Evolutionary conservation across 2,888 invertebrate species (phyloP).

Genomic region (Auanema freiburgensis): DNA sequence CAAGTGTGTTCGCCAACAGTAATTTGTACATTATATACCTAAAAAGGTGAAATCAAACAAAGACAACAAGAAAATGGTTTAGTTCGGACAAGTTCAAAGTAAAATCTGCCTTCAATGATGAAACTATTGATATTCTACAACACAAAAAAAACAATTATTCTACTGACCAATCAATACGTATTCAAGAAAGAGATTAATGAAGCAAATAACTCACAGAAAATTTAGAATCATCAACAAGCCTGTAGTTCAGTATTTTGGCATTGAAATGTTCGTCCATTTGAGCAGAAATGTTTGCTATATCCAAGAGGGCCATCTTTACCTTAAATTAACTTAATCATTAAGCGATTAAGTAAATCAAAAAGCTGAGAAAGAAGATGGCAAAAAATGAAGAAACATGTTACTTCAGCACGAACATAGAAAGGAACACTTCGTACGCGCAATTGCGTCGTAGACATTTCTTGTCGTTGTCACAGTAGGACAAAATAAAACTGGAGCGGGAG

Average conservation of each 20-base stretch:
- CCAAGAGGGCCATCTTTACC: slow-evolving; percentile 40
- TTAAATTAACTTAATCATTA: no score
- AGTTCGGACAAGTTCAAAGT: slow-evolving; percentile 2
- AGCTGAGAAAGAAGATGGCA: no score
- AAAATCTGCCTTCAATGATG: neutral
- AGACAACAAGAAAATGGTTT: no score
- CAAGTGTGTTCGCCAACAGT: slow-evolving; percentile 70
- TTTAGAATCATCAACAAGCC: slow-evolving; percentile 44
- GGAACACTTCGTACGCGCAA: no score
- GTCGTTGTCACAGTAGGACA: no score
- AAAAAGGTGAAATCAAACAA: slow-evolving; percentile 16
- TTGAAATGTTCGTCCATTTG: slow-evolving; percentile 38
- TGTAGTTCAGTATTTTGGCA: slow-evolving; percentile 44
- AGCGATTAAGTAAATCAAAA: no score
- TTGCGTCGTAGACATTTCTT: no score
- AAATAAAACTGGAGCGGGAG: no score
- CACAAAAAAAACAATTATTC: neutral
- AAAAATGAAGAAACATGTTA: no score
- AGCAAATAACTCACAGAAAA: slow-evolving; percentile 36
- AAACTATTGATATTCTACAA: no score
- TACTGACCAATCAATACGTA: neutral
- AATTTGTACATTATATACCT: slow-evolving; percentile 67
- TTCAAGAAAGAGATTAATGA: neutral
- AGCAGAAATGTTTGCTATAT: slow-evolving; percentile 33
- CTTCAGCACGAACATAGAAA: no score